Conservation (phyloP, 2,113 vertebrate species). For the Sula dactylatra region DNA sequence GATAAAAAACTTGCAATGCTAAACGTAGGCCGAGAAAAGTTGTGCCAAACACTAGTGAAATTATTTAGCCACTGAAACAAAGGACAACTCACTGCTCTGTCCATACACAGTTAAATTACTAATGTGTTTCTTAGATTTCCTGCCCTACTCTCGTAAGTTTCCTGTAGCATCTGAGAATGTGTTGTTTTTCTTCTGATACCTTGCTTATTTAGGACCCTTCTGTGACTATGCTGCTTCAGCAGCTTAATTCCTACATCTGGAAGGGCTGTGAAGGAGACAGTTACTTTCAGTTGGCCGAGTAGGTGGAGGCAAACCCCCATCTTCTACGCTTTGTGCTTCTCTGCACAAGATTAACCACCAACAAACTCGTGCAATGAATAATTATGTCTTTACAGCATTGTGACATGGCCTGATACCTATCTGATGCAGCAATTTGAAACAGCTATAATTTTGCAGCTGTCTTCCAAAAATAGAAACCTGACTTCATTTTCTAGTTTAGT, state of each 20-base stretch:
- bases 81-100: neutral
- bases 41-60: neutral
- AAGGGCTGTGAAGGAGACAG: fast-evolving
- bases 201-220: neutral
- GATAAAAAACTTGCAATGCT: neutral
- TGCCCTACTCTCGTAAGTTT: neutral
- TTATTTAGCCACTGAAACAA: neutral
- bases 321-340: fast-evolving
- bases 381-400: too few relatives aligned
- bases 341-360: fast-evolving
- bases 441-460: neutral
- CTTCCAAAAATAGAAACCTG: neutral
- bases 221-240: neutral
- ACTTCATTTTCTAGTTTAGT: neutral
- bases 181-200: neutral
- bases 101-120: neutral
- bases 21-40: neutral
- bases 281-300: neutral
- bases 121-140: neutral
- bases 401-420: neutral
- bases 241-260: neutral
- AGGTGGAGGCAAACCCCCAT: neutral
- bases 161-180: neutral
- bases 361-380: neutral
- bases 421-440: fast-evolving